Conservation (phyloP, 2,797 vertebrate genomes). For the Halcyon badia region DNA sequence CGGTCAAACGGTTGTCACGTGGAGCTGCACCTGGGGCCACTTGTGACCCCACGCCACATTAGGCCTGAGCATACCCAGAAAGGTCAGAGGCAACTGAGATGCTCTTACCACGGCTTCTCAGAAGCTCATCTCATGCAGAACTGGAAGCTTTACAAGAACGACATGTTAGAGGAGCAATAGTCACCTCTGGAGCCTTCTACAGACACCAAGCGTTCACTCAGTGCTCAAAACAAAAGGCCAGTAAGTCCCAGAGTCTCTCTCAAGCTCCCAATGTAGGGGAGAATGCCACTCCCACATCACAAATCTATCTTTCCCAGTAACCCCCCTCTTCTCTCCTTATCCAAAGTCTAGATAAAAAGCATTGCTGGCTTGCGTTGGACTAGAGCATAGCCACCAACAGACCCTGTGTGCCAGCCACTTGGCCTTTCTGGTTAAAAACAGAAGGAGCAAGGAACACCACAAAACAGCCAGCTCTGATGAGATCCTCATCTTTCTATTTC, state of each 20-base stretch:
- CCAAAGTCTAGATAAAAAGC: neutral
- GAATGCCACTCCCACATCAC: neutral
- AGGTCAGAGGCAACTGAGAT: neutral
- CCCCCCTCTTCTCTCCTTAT: neutral
- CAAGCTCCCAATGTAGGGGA: neutral
- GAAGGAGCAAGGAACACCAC: neutral
- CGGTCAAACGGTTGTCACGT: neutral
- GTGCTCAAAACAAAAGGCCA: neutral
- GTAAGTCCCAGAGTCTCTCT: neutral
- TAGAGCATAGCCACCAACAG: neutral
- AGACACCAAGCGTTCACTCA: neutral
- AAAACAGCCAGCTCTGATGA: neutral
- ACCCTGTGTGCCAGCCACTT: neutral
- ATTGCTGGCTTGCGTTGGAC: neutral
- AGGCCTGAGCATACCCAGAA: neutral
- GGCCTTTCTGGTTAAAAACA: neutral
- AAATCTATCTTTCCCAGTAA: neutral
- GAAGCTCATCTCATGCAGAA: neutral
- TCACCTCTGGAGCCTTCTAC: neutral
- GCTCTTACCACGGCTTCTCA: neutral
- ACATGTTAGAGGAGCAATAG: neutral
- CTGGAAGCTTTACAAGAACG: neutral
- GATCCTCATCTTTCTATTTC: neutral
- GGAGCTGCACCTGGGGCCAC: neutral
- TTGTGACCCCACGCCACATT: fast-evolving